Evolutionary conservation across 35 echinoderm and acorn worm species (phyloP), one percentile per base, ranked within the genome.

Genomic region (Heliocidaris tuberculata): DNA sequence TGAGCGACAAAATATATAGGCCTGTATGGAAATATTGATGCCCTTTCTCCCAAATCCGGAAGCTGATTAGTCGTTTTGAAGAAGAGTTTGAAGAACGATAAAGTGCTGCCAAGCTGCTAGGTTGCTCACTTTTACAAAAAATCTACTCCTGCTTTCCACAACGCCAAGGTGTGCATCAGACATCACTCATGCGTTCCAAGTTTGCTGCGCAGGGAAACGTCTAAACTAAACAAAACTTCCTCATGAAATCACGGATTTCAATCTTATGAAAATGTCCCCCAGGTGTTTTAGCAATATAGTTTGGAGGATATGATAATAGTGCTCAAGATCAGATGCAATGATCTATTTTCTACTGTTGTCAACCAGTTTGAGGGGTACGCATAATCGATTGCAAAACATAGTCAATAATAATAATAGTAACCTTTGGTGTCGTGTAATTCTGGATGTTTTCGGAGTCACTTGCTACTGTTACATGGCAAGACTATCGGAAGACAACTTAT

Each of bases 261-360:
- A 78, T 78, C 65, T 78, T 27, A 78, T n/a, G 17, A 78, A 78
- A 78, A 78, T 78, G 65, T 78, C 65, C 65, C 65, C 65, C 21
- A 78, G 65, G 65, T 78, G 27, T n/a, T 78, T 78, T 78, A 78
- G 19, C 65, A 19, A 78, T 78, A n/a, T 4, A 78, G 65, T n/a
- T 78, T 78, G 65, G 65, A 78, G 65, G 65, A 78, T 78, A 78
- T 78, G 65, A 78, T 78, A 78, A 78, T n/a, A 78, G n/a, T n/a
- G 21, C 19, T 7, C 15, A 78, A n/a, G 65, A 78, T 78, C 65
- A 78, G 65, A 78, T 78, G 65, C 21, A 78, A 78, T 78, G 65
- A 78, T 78, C 27, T 56, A 56, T 56, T 56, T 56, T 15, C 52
- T 56, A 56, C 52, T 56, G 52, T 10, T 56, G 52, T 56, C 7